A percentile compares a stretch with the other conserved stretches of the same genome.
These are phyloP conservation scores for Patella caerulea DNA, from an alignment of 2,888 invertebrate species.

Conservation along the genomic window DNA sequence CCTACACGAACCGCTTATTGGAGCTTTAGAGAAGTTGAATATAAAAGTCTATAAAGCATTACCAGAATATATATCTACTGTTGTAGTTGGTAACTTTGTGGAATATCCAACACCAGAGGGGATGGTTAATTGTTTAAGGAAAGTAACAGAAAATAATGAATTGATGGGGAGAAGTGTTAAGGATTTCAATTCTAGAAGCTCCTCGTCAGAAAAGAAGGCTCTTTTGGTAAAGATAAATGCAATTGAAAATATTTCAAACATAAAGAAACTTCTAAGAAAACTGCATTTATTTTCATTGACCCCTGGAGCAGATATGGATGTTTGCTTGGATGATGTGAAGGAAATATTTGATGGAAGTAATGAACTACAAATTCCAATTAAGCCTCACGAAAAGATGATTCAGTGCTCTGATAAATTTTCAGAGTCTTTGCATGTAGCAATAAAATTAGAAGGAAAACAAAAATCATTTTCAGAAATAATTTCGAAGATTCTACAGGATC, in stretches of 20 bases:
- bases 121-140: conserved; percentile 15
- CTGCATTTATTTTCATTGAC: neutral
- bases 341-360: neutral
- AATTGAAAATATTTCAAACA: too few species aligned
- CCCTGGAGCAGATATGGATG: neutral
- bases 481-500: neutral
- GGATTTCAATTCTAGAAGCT: too few species aligned
- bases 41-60: neutral
- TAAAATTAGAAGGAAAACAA: neutral
- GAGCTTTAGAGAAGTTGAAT: neutral
- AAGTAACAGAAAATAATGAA: neutral
- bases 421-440: neutral
- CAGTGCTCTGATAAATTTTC: neutral
- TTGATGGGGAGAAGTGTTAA: neutral
- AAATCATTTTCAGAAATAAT: neutral
- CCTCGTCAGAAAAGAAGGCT: too few species aligned
- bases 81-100: conserved; percentile 20
- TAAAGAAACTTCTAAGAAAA: neutral
- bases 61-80: neutral
- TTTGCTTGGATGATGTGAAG: neutral
- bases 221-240: too few species aligned
- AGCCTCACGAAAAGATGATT: neutral
- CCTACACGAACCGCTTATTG: too few species aligned
- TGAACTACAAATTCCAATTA: neutral
- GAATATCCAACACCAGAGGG: conserved; percentile 26